A percentile compares a stretch with the other conserved stretches of the same genome.
Evolutionary conservation across 2,888 invertebrate species (phyloP).

Genomic region (Apeira syringaria): DNA sequence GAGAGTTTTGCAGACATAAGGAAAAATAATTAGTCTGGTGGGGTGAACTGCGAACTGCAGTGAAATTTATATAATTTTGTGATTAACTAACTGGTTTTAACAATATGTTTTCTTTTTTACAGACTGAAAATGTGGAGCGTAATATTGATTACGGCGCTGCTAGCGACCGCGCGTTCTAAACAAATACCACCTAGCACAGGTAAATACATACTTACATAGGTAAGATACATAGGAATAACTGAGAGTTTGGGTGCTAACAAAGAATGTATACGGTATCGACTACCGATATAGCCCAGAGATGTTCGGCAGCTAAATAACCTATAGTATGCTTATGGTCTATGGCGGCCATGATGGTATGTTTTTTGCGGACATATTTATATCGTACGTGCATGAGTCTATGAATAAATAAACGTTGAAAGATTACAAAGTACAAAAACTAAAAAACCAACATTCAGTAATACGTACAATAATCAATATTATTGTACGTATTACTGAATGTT

Average conservation of each 20-base stretch:
- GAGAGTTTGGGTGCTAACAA: background rate
- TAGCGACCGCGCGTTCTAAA: conserved; percentile 69
- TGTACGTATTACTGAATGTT: too few relatives aligned
- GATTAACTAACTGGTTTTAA: too few relatives aligned
- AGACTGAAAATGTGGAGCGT: conserved; percentile 74
- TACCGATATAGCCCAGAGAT: background rate
- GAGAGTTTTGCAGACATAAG: too few relatives aligned
- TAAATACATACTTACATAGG: conserved; percentile 22
- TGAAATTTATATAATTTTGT: too few relatives aligned
- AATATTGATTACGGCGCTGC: conserved; percentile 50
- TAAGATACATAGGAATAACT: background rate
- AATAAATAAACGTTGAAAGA: too few relatives aligned
- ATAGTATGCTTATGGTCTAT: too few relatives aligned
- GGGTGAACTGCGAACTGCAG: too few relatives aligned
- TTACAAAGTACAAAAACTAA: too few relatives aligned
- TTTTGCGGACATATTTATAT: background rate
- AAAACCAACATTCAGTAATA: too few relatives aligned
- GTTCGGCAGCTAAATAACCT: background rate
- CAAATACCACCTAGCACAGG: conserved; percentile 67
- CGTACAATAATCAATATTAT: too few relatives aligned
- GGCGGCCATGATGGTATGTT: background rate
- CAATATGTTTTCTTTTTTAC: conserved; percentile 46
- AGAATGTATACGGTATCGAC: background rate
- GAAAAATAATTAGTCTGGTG: too few relatives aligned
- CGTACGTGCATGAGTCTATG: too few relatives aligned